phyloP scores from a whole-genome alignment of 2,888 invertebrate genomes.

The Volucella bombylans region DNA sequence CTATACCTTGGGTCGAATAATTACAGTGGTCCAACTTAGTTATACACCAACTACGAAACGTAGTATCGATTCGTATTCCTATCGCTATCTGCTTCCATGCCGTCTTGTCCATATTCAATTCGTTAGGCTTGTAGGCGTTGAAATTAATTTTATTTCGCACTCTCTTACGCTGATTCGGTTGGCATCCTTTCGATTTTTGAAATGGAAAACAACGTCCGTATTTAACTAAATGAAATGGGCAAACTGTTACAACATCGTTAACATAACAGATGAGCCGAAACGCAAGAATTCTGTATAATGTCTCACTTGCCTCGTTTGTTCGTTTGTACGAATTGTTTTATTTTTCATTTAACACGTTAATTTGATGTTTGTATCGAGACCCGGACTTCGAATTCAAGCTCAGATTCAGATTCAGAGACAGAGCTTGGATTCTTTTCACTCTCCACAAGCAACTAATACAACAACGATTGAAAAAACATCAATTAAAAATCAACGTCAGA shows the following conservation, averaged over 20 bases:
- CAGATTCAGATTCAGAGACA: not conserved
- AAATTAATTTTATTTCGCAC: conserved; percentile 80
- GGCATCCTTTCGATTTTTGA: conserved; percentile 27
- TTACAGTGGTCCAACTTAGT: conserved; percentile 48
- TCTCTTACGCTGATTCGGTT: conserved; percentile 17
- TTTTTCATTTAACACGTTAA: conserved; percentile 70
- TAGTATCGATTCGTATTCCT: too few relatives aligned
- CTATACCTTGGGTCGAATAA: conserved; percentile 58
- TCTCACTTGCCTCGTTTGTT: conserved; percentile 60
- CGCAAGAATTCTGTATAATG: conserved; percentile 59
- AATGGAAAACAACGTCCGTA: conserved; percentile 5
- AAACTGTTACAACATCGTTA: conserved; percentile 82
- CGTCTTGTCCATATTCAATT: conserved; percentile 58
- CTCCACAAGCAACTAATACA: conserved; percentile 46
- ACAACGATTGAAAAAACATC: conserved; percentile 78
- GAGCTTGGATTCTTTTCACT: not conserved
- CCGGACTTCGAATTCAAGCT: conserved; percentile 8
- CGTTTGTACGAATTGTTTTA: conserved; percentile 53
- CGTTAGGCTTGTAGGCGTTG: conserved; percentile 79
- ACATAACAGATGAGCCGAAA: conserved; percentile 79
- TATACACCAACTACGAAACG: not conserved
- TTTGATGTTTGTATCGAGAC: conserved; percentile 58
- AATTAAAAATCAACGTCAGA: conserved; percentile 82
- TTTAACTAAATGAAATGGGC: conserved; percentile 71
- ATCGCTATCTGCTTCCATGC: not conserved